Base-by-base conservation (phyloP, 2,888 invertebrate species). In the Monopis laevigella region DNA sequence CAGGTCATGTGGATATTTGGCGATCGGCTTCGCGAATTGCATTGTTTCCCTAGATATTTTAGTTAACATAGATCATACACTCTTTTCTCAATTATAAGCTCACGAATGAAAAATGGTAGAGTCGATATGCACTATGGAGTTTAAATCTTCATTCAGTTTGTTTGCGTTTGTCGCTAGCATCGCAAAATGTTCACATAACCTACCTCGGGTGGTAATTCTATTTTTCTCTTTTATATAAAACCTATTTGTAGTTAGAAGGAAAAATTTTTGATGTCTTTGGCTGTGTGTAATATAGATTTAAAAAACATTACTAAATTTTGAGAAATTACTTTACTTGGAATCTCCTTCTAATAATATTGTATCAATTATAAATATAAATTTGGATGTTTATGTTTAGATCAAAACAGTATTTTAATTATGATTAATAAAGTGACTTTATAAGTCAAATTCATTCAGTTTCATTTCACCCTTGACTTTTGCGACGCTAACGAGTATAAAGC, bases 171-270 rank as follows among this genome's bases (percentile, higher is more conserved):
- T 63, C 78, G 78, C 73, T 78, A 75, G 74, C 74, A 80, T 81
- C 81, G 82, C 81, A 80, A 78, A 80, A 81, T 82, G 81, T 81
- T 82, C 81, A 81, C 80, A 80, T 80, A 62, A 77, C 78, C 80
- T 80, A 66, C 52, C 53, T 56, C 58, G 65, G 30, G 30, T 34
- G 29, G 17, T 39, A 44, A 29, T 16, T 2, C 16, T 40, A n/a
- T 19, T 4, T 13, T 4, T 29, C 27, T 29, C 35, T 38, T 41
- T 41, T 41, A 32, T 39, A 41, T 26, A 55, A 50, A 49, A 63
- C n/a, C n/a, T n/a, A 61, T 62, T 63, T 53, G 67, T 75, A 73
- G 63, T 67, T 73, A 71, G 68, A 72, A 65, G 68, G 51, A 61
- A 63, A 69, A 69, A 67, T 71, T 74, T 73, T 72, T 58, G 69